Conservation (phyloP, 1,140 invertebrate species). For the Goniozus legneri region DNA sequence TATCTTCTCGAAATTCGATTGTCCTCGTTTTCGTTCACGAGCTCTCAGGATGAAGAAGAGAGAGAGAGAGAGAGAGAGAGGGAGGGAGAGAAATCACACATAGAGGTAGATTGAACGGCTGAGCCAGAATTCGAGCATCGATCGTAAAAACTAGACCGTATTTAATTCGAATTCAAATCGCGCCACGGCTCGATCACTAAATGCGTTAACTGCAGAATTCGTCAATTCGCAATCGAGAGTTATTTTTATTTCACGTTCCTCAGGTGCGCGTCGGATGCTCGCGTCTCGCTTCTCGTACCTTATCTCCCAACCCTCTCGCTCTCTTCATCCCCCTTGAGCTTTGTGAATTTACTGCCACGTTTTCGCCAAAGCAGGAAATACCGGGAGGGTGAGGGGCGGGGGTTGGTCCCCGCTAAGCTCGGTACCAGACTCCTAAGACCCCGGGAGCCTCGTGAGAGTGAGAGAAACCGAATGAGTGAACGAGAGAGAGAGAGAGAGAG, state of each 20-base stretch:
- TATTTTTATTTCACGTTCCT: neutral
- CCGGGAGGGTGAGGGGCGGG: too few species aligned
- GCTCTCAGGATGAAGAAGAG: too few species aligned
- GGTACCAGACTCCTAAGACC: neutral
- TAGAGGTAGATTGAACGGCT: too few species aligned
- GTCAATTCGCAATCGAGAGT: neutral
- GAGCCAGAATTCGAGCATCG: neutral
- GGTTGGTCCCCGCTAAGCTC: neutral
- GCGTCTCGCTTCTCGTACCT: neutral
- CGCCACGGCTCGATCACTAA: slow-evolving; percentile 1
- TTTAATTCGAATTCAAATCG: neutral
- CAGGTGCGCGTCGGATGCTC: neutral
- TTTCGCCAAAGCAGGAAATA: slow-evolving; percentile 25
- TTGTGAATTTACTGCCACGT: slow-evolving; percentile 23
- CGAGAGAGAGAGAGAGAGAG: neutral
- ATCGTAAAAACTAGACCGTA: neutral
- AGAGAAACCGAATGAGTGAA: slow-evolving; percentile 1
- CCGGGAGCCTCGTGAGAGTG: slow-evolving; percentile 5
- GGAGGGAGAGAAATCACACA: too few species aligned
- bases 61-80: too few species aligned
- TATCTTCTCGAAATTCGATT: too few species aligned
- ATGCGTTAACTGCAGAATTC: neutral
- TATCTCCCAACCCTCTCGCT: slow-evolving; percentile 7
- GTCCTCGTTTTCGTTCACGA: too few species aligned
- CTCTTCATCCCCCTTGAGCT: slow-evolving; percentile 19